Percentiles rank a stretch among this genome's conserved stretches.
phyloP scores from a whole-genome alignment of 2,113 vertebrate genomes.

The Leucosticte australis region DNA sequence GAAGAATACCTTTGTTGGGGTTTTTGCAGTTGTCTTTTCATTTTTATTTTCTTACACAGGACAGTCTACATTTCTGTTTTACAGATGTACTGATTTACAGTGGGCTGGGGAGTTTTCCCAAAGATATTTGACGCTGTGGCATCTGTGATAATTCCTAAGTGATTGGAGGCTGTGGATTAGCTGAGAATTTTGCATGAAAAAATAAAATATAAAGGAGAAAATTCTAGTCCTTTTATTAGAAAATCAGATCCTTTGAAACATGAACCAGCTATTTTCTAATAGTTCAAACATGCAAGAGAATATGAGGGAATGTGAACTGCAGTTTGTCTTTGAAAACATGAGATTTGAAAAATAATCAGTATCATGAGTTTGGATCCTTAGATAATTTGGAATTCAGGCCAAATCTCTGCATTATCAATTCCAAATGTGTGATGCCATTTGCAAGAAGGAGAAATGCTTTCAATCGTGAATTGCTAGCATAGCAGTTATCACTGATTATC shows the following conservation, averaged over 20 bases:
- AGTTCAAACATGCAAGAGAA: not conserved
- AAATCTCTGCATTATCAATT: constrained; percentile 30
- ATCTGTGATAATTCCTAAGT: not conserved
- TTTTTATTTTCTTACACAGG: not conserved
- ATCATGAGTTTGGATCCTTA: constrained; percentile 35
- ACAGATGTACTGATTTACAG: not conserved
- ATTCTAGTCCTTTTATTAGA: not conserved
- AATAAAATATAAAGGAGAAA: not conserved
- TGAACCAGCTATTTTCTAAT: not conserved
- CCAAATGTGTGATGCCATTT: constrained; percentile 35
- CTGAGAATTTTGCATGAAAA: not conserved
- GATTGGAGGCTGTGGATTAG: not conserved
- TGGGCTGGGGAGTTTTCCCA: not conserved
- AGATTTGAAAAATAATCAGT: constrained; percentile 31
- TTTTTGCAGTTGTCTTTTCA: not conserved
- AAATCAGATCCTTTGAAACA: constrained; percentile 3
- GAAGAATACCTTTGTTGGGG: not conserved
- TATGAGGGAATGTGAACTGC: not conserved
- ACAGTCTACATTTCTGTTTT: not conserved
- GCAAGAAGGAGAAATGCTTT: not conserved
- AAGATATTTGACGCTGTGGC: not conserved
- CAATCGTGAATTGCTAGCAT: not conserved
- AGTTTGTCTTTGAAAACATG: constrained; percentile 6
- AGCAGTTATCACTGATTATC: constrained; percentile 1
- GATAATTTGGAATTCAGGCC: constrained; percentile 16